A percentile compares a stretch with the other conserved stretches of the same genome.
phyloP scores from a whole-genome alignment of 1,140 invertebrate species.

The Rhizoglyphus robini region DNA sequence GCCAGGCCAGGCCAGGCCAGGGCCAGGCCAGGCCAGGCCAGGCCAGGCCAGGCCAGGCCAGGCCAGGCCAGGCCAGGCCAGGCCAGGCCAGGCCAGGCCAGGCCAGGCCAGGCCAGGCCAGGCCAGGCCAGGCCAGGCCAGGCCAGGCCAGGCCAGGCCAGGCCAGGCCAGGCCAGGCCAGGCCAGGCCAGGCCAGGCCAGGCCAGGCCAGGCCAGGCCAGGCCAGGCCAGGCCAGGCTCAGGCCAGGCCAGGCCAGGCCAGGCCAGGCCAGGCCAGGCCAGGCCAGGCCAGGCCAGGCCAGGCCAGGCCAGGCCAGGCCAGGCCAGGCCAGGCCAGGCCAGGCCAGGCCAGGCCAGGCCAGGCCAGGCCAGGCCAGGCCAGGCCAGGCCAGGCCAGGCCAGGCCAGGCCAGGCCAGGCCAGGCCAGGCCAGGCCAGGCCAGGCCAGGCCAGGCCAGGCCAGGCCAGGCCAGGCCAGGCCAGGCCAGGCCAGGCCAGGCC shows the following conservation, averaged over 20 bases:
- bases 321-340: constrained; percentile 26
- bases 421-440: constrained; percentile 27
- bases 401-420: constrained; percentile 26
- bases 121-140: constrained; percentile 28
- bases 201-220: constrained; percentile 27
- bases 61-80: constrained; percentile 27
- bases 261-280: constrained; percentile 25
- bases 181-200: constrained; percentile 26
- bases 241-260: constrained; percentile 23
- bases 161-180: constrained; percentile 26
- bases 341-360: constrained; percentile 24
- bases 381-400: constrained; percentile 27
- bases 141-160: constrained; percentile 28
- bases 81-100: constrained; percentile 27
- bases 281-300: constrained; percentile 25
- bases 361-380: constrained; percentile 26
- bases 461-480: constrained; percentile 25
- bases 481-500: constrained; percentile 10
- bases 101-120: constrained; percentile 28
- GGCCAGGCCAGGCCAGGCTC: constrained; percentile 25
- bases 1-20: constrained; percentile 27
- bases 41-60: constrained; percentile 29
- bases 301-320: constrained; percentile 25
- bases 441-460: constrained; percentile 25
- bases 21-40: constrained; percentile 25